Base-by-base conservation (phyloP, 2,888 invertebrate genomes). In the Digitonthophagus gazella region DNA sequence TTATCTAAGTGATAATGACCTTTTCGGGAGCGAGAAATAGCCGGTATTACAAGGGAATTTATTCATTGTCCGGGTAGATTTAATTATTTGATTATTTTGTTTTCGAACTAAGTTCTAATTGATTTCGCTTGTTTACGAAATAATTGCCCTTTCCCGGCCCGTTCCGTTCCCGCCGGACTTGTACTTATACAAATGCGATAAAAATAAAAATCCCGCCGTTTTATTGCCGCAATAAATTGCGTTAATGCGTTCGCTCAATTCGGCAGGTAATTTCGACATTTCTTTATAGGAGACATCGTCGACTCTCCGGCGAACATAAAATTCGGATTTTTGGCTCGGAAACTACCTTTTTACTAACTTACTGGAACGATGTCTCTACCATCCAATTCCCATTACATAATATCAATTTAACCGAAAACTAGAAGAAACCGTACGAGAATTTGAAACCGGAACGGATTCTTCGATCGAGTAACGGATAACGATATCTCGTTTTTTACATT, bases 31-130 rank as follows among this genome's bases (percentile, higher is more conserved):
- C 19, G 20, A 18, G 20, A 61, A 61, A 61, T 44, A 44, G 28
- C 28, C 61, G 61, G 61, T 20, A 61, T 61, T 61, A 18, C 18
- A 61, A 20, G 16, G 19, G 61, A 20, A 61, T 16, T 18, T 18
- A 19, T 19, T 61, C 20, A 61, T 61, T 61, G 18, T 19, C 19
- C 61, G 18, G 20, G 19, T 61, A 61, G 61, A 61, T 61, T 61
- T 19, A 61, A 61, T 61, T 61, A 61, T 61, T 61, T 61, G 61
- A 61, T 58, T 61, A 61, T 61, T 61, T 61, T 20, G 61, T 61
- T 61, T 61, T 61, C 19, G 28, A 44, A 19, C 20, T 61, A 61
- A 61, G 20, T 20, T n/a, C 61, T 19, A 61, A 61, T 61, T 61
- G 61, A 61, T 61, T 61, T 19, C 19, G 19, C 19, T 19, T 20